Conservation (phyloP, 1,140 invertebrate genomes). For the Neuroterus valhalla region DNA sequence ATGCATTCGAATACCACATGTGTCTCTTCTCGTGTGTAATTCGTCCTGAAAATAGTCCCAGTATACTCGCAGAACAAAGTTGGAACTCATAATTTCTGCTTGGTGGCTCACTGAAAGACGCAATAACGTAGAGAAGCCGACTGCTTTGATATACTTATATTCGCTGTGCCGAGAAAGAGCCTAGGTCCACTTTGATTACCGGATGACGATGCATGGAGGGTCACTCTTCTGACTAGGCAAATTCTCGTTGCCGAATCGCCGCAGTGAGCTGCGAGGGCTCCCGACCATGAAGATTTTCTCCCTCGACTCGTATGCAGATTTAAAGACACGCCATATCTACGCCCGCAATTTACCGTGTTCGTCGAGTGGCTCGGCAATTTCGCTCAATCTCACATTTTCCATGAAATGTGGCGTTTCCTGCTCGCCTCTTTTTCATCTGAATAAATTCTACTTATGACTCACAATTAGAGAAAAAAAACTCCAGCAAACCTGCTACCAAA, state of each 20-base stretch:
- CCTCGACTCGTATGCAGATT: conserved; percentile 45
- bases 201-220: conserved; percentile 62
- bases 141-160: conserved; percentile 72
- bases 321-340: conserved; percentile 37
- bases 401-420: conserved; percentile 26
- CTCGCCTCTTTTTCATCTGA: conserved; percentile 16
- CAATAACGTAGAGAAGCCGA: conserved; percentile 63
- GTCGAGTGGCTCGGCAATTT: conserved; percentile 41
- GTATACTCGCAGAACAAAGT: conserved; percentile 50
- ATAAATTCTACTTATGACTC: conserved; percentile 24
- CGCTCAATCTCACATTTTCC: conserved; percentile 40
- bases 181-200: conserved; percentile 70
- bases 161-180: conserved; percentile 59
- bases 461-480: background rate
- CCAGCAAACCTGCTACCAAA: background rate
- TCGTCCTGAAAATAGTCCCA: conserved; percentile 38
- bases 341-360: conserved; percentile 41
- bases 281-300: conserved; percentile 55
- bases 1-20: background rate
- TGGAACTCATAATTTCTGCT: conserved; percentile 69
- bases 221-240: conserved; percentile 59
- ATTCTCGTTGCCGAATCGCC: conserved; percentile 58
- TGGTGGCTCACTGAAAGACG: conserved; percentile 66
- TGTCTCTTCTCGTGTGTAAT: conserved; percentile 42
- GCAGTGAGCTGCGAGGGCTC: conserved; percentile 47